phyloP scores from a whole-genome alignment of 2,888 invertebrate genomes.

The Cephus runcator region DNA sequence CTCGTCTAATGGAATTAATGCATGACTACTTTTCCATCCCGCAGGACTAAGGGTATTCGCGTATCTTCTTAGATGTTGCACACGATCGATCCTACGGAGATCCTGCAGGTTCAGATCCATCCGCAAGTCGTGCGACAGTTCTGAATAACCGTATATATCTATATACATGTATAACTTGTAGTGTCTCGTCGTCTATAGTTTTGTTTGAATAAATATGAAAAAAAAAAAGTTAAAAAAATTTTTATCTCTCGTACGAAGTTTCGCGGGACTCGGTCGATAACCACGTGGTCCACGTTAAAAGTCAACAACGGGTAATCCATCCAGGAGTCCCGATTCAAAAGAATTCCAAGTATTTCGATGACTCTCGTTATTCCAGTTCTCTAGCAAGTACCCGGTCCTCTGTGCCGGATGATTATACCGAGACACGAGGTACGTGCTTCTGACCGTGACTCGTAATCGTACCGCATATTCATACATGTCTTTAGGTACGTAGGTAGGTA shows the following conservation, averaged over 20 bases:
- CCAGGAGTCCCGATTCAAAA: background rate
- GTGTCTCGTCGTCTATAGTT: no score
- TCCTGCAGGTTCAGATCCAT: no score
- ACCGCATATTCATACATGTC: background rate
- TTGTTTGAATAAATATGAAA: no score
- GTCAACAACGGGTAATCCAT: background rate
- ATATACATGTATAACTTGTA: no score
- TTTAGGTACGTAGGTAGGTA: background rate
- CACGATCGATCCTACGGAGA: no score
- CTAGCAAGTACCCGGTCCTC: background rate
- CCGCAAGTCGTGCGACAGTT: no score
- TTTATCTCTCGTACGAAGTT: no score
- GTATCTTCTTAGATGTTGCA: no score
- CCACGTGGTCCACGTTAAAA: background rate
- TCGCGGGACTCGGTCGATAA: background rate
- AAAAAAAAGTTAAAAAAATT: no score
- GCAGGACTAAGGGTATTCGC: no score
- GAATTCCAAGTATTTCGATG: background rate
- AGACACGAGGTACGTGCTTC: background rate
- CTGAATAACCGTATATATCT: no score
- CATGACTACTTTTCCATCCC: no score
- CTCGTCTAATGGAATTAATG: background rate
- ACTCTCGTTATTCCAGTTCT: background rate
- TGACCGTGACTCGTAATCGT: background rate
- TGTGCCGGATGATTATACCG: background rate